Evolutionary conservation across 2,797 vertebrate genomes (phyloP).

Genomic region (Sebastes glaucus): DNA sequence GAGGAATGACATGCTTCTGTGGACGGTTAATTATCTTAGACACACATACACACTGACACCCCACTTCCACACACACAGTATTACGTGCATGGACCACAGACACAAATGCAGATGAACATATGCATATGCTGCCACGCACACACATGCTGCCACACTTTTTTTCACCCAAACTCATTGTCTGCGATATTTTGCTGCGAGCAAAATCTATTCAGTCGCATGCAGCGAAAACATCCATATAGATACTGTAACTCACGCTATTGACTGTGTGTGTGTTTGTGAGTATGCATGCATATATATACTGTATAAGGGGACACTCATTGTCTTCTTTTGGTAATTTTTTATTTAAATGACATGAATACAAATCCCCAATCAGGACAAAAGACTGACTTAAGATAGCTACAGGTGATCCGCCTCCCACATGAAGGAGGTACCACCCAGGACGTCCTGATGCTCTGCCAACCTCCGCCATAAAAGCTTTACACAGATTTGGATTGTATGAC

Average conservation of each 20-base stretch:
- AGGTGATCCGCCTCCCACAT: constrained; percentile 34
- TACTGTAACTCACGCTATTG: constrained; percentile 33
- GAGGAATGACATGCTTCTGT: constrained; percentile 78
- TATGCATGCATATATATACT: background rate
- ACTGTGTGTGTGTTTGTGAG: background rate
- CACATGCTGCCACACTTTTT: too few relatives aligned
- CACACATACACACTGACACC: constrained; percentile 48
- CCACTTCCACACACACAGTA: constrained; percentile 28
- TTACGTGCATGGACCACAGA: constrained; percentile 51
- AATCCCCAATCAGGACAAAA: constrained; percentile 16
- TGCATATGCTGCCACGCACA: constrained; percentile 6
- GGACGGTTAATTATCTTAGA: constrained; percentile 79
- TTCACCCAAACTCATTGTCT: constrained; percentile 52
- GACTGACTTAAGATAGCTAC: background rate
- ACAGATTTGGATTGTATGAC: constrained; percentile 39
- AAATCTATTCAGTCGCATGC: constrained; percentile 20
- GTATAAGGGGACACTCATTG: background rate
- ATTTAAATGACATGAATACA: background rate
- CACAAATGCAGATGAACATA: constrained; percentile 40
- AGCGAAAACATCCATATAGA: constrained; percentile 32
- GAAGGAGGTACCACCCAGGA: constrained; percentile 50
- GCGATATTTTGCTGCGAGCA: constrained; percentile 20
- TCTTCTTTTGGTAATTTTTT: background rate
- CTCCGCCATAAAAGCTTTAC: constrained; percentile 14
- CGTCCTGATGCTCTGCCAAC: constrained; percentile 26